phyloP scores from a whole-genome alignment of 2,888 invertebrate species.

The Sycophila texana region DNA sequence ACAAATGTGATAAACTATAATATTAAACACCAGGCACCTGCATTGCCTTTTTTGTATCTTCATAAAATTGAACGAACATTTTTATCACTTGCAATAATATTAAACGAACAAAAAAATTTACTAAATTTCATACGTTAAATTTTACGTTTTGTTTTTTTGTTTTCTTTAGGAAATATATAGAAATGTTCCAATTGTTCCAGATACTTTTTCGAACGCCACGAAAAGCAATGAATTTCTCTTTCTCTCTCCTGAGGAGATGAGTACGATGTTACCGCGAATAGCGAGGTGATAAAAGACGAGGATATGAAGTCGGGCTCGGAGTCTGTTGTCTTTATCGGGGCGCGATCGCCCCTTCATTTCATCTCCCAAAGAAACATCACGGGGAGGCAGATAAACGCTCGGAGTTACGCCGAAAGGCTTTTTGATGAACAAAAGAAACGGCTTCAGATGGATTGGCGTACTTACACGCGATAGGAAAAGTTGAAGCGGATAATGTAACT shows the following conservation, averaged over 20 bases:
- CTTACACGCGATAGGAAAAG: constrained; percentile 29
- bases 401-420: constrained; percentile 34
- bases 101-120: no score
- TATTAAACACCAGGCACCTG: no score
- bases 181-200: no score
- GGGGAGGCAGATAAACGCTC: constrained; percentile 24
- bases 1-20: no score
- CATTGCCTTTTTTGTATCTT: no score
- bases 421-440: constrained; percentile 51
- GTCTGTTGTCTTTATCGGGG: constrained; percentile 46
- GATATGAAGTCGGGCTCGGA: constrained; percentile 20
- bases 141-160: no score
- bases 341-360: constrained; percentile 34
- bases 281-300: constrained; percentile 16
- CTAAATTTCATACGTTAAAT: no score
- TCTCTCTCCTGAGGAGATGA: background rate
- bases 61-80: no score
- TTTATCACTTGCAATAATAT: no score
- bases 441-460: constrained; percentile 5
- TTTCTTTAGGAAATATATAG: no score
- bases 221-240: background rate
- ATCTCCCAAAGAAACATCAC: constrained; percentile 40
- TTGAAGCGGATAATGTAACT: constrained; percentile 25
- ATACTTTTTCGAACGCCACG: no score
- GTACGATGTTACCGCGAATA: background rate